Conservation (phyloP, 1,140 invertebrate genomes). For the Nasonia longicornis region DNA sequence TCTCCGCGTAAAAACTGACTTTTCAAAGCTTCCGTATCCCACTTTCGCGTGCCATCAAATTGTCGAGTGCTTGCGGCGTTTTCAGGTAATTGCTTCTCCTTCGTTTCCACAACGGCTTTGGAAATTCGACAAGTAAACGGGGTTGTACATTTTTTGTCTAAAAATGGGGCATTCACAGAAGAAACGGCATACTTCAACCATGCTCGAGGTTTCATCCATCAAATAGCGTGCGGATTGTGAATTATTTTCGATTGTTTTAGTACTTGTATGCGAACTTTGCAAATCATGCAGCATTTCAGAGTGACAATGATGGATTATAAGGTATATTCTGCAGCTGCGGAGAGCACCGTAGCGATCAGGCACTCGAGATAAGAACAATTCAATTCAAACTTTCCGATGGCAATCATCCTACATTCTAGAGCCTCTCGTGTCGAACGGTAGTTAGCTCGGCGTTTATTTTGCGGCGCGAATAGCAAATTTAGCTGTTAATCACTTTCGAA, state of each 20-base stretch:
- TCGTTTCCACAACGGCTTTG: no score
- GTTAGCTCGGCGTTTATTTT: slow-evolving; percentile 53
- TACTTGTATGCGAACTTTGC: neutral
- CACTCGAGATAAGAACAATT: slow-evolving; percentile 57
- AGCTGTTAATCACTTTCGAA: slow-evolving; percentile 57
- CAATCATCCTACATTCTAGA: slow-evolving; percentile 57
- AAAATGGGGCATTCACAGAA: no score
- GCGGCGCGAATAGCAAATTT: slow-evolving; percentile 52
- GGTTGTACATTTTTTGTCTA: no score
- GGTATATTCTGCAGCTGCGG: neutral
- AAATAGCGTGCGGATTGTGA: neutral
- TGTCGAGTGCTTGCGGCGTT: no score
- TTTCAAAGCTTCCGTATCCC: no score
- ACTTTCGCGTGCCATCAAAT: no score
- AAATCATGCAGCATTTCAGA: neutral
- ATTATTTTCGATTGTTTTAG: neutral
- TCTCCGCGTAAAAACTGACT: no score
- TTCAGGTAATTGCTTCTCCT: no score
- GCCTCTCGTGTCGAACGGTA: slow-evolving; percentile 62
- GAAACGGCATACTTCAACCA: no score
- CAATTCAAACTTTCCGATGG: slow-evolving; percentile 63
- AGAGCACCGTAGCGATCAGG: slow-evolving; percentile 50
- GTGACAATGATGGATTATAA: neutral
- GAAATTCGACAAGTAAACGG: no score
- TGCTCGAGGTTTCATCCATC: neutral